These are phyloP conservation scores for Chinchilla lanigera DNA, from an alignment of 2,113 vertebrate genomes.

Conservation along the genomic window DNA sequence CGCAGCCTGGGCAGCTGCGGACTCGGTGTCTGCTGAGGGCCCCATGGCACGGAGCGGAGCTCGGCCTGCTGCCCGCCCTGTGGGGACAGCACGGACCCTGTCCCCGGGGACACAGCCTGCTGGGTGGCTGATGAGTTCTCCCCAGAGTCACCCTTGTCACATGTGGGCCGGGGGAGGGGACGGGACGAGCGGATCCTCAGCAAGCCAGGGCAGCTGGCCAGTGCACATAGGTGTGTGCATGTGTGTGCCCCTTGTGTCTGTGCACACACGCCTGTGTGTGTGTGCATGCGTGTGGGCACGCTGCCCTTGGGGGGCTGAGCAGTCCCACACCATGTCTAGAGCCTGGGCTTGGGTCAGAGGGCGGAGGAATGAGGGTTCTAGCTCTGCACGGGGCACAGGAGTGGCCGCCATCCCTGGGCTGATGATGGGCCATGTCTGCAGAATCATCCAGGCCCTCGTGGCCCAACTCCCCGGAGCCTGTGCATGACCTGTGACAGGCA, in stretches of 20 bases:
- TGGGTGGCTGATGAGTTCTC: not conserved
- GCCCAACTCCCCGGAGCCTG: not conserved
- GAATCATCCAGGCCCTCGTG: not conserved
- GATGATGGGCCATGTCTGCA: not conserved
- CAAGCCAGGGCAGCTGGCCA: not conserved
- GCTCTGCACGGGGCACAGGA: not conserved
- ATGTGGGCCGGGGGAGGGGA: not conserved
- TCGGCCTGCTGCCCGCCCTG: not conserved
- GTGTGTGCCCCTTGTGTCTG: not conserved
- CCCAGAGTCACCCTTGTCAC: not conserved
- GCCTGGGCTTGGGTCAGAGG: not conserved
- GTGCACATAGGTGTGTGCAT: not conserved
- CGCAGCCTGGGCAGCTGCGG: not conserved
- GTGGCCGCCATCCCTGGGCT: not conserved
- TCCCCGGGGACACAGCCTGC: not conserved
- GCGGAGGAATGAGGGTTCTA: not conserved
- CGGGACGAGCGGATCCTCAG: not conserved
- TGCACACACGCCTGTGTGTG: not conserved
- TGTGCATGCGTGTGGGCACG: not conserved
- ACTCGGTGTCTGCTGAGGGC: not conserved
- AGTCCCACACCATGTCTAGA: not conserved
- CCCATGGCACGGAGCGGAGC: not conserved
- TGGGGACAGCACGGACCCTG: fast-evolving
- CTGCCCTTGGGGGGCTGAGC: not conserved
- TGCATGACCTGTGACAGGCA: not conserved